phyloP scores from a whole-genome alignment of 2,113 vertebrate genomes.

The Zosterops japonicus region DNA sequence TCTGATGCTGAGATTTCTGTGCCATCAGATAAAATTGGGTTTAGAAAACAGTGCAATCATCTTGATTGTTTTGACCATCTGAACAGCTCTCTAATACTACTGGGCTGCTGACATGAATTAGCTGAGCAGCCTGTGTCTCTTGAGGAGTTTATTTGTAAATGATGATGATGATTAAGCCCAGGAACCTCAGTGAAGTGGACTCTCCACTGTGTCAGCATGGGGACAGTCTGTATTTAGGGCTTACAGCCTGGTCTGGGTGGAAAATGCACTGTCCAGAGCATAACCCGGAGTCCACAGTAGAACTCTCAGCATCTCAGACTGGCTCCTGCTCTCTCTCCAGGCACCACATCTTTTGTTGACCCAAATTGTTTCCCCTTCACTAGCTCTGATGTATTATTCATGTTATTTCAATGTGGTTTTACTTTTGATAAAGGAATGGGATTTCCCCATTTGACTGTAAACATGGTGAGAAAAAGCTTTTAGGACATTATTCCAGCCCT shows the following conservation, averaged over 20 bases:
- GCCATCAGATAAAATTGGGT: conserved; percentile 10
- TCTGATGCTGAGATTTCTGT: not conserved
- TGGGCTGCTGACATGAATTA: not conserved
- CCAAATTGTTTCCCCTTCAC: not conserved
- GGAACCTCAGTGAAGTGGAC: not conserved
- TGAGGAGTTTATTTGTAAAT: not conserved
- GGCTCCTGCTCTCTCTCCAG: not conserved
- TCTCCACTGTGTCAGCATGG: not conserved
- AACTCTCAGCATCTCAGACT: not conserved
- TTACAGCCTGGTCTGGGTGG: not conserved
- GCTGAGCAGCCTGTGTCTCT: not conserved
- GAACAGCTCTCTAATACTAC: not conserved
- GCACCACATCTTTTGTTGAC: not conserved
- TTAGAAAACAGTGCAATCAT: conserved; percentile 9
- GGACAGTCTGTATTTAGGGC: not conserved
- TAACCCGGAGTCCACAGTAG: rapidly evolving
- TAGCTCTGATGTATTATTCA: conserved; percentile 22
- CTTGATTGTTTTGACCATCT: not conserved
- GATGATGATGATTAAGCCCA: not conserved
- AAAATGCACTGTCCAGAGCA: not conserved
- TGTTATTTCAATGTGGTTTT: not conserved
- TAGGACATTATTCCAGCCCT: not conserved
- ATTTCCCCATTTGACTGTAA: conserved; percentile 15
- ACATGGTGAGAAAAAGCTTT: conserved; percentile 8
- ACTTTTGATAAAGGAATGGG: not conserved